A percentile compares a stretch with the other conserved stretches of the same genome.
These are phyloP conservation scores for Parnassius mnemosyne DNA, from an alignment of 2,888 invertebrate species.

Conservation along the genomic window DNA sequence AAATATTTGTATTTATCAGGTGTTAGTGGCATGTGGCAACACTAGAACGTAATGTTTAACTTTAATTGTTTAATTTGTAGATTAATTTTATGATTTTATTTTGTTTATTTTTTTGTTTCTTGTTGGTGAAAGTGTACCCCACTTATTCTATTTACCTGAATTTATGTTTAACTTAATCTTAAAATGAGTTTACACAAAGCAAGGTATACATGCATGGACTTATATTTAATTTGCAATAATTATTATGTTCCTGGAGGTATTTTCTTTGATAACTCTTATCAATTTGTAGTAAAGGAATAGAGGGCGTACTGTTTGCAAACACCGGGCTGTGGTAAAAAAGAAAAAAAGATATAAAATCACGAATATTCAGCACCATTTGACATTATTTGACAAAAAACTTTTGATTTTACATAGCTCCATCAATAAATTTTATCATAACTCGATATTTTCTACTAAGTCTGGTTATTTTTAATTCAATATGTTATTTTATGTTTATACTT, in stretches of 20 bases:
- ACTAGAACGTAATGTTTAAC: too few relatives aligned
- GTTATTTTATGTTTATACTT: conserved; percentile 1
- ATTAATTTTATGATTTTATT: too few relatives aligned
- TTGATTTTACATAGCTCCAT: too few relatives aligned
- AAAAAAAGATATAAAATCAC: neutral
- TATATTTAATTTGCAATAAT: neutral
- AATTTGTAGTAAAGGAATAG: conserved; percentile 1
- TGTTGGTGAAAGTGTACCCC: neutral
- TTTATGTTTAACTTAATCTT: neutral
- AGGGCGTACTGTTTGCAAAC: conserved; percentile 10
- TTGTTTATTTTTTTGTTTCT: too few relatives aligned
- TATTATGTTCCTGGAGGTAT: neutral
- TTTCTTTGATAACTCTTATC: neutral
- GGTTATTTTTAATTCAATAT: too few relatives aligned
- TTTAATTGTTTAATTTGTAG: too few relatives aligned
- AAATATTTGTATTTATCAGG: too few relatives aligned
- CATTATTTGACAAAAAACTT: neutral
- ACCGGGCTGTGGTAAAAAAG: neutral
- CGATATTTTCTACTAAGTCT: too few relatives aligned
- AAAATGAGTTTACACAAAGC: conserved; percentile 67
- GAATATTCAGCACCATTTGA: neutral
- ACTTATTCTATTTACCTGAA: neutral
- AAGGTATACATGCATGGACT: conserved; percentile 44
- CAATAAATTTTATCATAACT: too few relatives aligned
- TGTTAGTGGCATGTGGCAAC: too few relatives aligned